These are phyloP conservation scores for Hyperoodon ampullatus DNA, from an alignment of 2,113 vertebrate genomes.

Conservation along the genomic window DNA sequence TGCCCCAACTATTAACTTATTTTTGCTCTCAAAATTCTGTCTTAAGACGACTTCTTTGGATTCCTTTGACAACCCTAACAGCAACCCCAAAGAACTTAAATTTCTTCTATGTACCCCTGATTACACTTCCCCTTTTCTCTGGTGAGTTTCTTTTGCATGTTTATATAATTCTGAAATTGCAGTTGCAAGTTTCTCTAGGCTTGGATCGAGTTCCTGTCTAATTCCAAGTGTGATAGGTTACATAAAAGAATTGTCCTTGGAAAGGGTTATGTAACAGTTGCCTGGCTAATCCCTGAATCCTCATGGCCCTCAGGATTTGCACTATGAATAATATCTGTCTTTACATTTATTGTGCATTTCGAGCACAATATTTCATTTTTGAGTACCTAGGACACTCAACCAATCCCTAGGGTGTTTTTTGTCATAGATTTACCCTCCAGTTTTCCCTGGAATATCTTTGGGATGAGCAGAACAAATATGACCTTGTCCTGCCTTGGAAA, in stretches of 20 bases:
- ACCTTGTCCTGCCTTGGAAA: not conserved
- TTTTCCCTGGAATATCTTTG: conserved; percentile 60
- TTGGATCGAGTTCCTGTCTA: not conserved
- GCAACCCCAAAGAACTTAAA: not conserved
- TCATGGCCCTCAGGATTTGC: not conserved
- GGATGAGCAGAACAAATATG: not conserved
- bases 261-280: not conserved
- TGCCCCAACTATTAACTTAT: not conserved
- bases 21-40: not conserved
- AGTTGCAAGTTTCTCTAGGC: not conserved
- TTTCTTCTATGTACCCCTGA: not conserved
- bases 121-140: not conserved
- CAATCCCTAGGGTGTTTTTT: conserved; percentile 55
- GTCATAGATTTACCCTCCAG: conserved; percentile 44
- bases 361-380: not conserved
- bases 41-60: not conserved
- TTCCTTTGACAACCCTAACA: not conserved
- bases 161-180: not conserved
- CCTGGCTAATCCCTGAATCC: not conserved
- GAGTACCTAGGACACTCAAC: not conserved
- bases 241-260: not conserved
- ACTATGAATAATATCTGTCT: not conserved
- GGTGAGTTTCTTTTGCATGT: not conserved
- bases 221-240: not conserved
- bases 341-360: not conserved